phyloP scores from a whole-genome alignment of 2,797 vertebrate genomes.

The Myiotriccus ornatus region DNA sequence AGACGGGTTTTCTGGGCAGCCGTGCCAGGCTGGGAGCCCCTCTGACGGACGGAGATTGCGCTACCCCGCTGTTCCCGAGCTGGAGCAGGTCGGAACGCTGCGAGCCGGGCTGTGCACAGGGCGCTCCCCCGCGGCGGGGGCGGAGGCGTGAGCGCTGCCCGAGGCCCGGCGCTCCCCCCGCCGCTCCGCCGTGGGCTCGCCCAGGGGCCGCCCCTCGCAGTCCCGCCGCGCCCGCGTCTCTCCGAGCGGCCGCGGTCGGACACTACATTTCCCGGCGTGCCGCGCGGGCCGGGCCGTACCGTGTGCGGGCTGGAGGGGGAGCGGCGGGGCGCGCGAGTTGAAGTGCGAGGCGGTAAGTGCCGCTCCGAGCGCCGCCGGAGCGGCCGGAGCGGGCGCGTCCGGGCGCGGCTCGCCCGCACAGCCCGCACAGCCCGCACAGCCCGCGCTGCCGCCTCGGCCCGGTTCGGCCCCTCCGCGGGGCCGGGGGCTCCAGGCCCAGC shows the following conservation, averaged over 20 bases:
- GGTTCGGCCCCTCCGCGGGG: not conserved
- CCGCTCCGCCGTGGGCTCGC: not conserved
- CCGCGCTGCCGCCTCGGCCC: not conserved
- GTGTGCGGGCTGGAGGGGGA: not conserved
- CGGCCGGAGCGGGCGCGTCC: accelerated
- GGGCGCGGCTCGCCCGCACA: accelerated
- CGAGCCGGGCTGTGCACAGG: accelerated
- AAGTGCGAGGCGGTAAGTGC: slow-evolving; percentile 13
- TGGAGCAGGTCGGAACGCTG: accelerated
- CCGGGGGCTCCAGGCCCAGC: not conserved
- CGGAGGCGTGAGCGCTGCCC: no score
- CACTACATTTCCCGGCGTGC: slow-evolving; percentile 74
- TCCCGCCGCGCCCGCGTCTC: not conserved
- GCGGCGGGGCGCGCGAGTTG: not conserved
- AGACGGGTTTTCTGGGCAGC: not conserved
- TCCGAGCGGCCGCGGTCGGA: accelerated
- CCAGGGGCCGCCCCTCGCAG: not conserved
- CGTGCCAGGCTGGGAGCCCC: no score
- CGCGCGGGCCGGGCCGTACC: not conserved
- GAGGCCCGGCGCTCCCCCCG: no score
- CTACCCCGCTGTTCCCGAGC: accelerated
- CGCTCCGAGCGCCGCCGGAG: no score
- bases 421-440: no score
- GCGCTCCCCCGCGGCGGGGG: not conserved
- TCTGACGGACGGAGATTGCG: accelerated